Evolutionary conservation across 2,797 vertebrate genomes (phyloP), one percentile per base, ranked within the genome.

Genomic region (Oreonectes daqikongensis): DNA sequence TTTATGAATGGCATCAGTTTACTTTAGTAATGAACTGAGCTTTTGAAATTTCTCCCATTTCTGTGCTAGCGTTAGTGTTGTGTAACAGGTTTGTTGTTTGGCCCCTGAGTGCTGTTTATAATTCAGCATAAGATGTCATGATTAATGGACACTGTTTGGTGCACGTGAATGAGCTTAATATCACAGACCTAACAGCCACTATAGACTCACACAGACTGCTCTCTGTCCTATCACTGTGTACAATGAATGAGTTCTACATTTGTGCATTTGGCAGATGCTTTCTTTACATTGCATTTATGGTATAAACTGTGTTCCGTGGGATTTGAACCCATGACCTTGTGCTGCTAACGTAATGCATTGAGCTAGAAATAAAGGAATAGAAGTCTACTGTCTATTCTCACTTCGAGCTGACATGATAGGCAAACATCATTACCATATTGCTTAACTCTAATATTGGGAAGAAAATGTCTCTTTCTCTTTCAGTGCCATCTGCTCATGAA

Each of bases 131-230:
- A 59, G 38, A 74, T 74, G 70, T 22, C 53, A 66, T 88, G 88
- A 90, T 90, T 87, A 90, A 90, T 90, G 88, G 69, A 57, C 79
- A 73, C 79, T 85, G 85, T 61, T 82, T 90, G 86, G 84, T 82
- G 53, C 17, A 77, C 74, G 87, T 78, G 79, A 14, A 60, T 7
- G 9, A 35, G 77, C 85, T 81, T 88, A 87, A 88, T 84, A 82
- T 61, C 61, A 52, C 15, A 55, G n/a, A 60, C 20, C 12, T 48
- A 26, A 38, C 52, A 61, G 17, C 2, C 3, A 35, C 20, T 32
- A 50, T 32, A 66, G 48, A 64, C 53, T 44, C 53, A 44, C 4
- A 10, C 28, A 24, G 5, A 22, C 30, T 22, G 44, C 22, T 44
- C 2, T 42, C 17, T 52, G 32, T 14, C 11, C 7, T 18, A 44